Evolutionary conservation across 2,797 vertebrate species (phyloP), one percentile per base, ranked within the genome.

Genomic region (Staurois parvus): DNA sequence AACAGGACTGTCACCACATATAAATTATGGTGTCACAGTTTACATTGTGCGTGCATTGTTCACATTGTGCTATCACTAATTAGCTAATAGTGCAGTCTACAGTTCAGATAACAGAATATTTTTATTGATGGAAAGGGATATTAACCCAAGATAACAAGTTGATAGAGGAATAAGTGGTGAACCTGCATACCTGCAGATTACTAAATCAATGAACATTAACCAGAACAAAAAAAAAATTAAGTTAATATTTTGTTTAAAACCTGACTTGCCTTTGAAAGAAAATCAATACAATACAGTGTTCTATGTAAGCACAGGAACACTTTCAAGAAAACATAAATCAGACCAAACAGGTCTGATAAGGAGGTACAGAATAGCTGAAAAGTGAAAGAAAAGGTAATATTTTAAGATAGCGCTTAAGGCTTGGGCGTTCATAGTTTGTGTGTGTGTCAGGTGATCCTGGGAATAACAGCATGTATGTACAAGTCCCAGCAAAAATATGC

Each of bases 371-470:
- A 48, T 6, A 29, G 17, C 13, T 32, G n/a, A 24, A 21, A 32
- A 37, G 32, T 72, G 24, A 37, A 28, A 4, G 42, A n/a, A 29
- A 37, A 34, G 37, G 73, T 83, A 66, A 77, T 34, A 28, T 77
- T 84, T 28, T 15, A 62, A 40, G 26, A n/a, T 11, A 30, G 11
- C 4, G 76, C 83, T 73, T 48, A 37, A n/a, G 83, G 83, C 75
- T 34, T 78, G 56, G 76, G 83, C 62, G 83, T 79, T 72, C 26
- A 72, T 64, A 70, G 13, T 3, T 8, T 72, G 30, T 29, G 30
- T 29, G 10, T 81, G 52, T 34, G 76, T 79, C 83, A 66, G 72
- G 32, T 3, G 13, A 66, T 72, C 30, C 48, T 11, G 66, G n/a
- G 45, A 77, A 69, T 4, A n/a, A 30, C 3, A 70, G 26, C 45